Evolutionary conservation across 2,888 invertebrate species (phyloP), one percentile per base, ranked within the genome.

Genomic region (Mechanitis messenoides): DNA sequence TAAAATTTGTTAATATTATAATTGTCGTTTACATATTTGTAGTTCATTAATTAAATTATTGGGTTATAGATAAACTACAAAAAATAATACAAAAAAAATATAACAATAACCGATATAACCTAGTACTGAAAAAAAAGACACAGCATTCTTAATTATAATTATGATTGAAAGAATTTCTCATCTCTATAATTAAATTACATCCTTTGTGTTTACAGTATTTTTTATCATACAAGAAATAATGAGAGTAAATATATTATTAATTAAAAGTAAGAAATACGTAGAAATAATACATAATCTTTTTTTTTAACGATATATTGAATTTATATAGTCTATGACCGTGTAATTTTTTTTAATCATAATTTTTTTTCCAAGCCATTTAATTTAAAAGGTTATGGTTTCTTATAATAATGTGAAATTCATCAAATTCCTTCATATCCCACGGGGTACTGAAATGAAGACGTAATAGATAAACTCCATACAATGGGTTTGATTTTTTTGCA

Each of bases 391-490:
- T n/a, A 61, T 61, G 59, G 56, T 59, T 71, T 66, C 70, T 72
- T 68, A 68, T 63, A 66, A 67, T 67, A 60, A 67, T 68, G 60
- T 66, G 75, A 76, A 77, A 79, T 76, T 76, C 75, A 75, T 70
- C 68, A 68, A 74, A 74, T 80, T 80, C 77, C 73, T 79, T 81
- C 59, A 63, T 80, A 76, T 88, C 88, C 84, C 89, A 87, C 80
- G 87, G 80, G 85, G 78, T 78, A 72, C 72, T 72, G 75, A 77
- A 81, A 87, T 87, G 81, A 84, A 87, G 85, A 78, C 80, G 76
- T 86, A 78, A 83, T 79, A 83, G 76, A 84, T 81, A 80, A 74
- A 78, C 77, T 77, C 63, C 67, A 61, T 70, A 83, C 78, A 84
- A 80, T 77, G 70, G 67, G 45, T 54, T 57, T 66, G 74, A 72